Conservation (phyloP, 2,797 vertebrate genomes). For the Holocentrus rufus region DNA sequence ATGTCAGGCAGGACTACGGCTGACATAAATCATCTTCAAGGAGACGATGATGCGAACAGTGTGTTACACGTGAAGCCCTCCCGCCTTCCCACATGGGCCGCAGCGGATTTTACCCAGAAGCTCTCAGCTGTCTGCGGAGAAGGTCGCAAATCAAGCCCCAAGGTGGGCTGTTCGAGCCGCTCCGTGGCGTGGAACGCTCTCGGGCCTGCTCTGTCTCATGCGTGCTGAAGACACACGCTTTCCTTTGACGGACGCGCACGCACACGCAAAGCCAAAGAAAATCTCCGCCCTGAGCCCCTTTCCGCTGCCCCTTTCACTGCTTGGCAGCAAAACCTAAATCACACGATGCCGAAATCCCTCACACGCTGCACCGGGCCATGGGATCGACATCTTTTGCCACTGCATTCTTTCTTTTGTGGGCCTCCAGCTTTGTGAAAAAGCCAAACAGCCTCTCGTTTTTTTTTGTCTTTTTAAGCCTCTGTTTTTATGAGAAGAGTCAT, state of each 20-base stretch:
- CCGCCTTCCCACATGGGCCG: background rate
- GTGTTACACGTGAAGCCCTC: constrained; percentile 41
- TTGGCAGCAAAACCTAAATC: constrained; percentile 68
- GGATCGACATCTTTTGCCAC: constrained; percentile 41
- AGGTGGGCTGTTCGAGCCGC: constrained; percentile 27
- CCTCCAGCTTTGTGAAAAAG: constrained; percentile 44
- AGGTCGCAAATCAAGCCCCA: constrained; percentile 41
- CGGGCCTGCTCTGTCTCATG: constrained; percentile 22
- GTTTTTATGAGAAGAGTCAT: constrained; percentile 64
- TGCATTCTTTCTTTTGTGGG: constrained; percentile 69
- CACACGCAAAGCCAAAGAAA: constrained; percentile 22
- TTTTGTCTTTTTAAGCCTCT: constrained; percentile 33
- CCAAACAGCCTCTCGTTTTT: constrained; percentile 22
- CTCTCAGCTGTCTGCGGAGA: constrained; percentile 8
- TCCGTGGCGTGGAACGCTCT: background rate
- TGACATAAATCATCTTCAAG: constrained; percentile 47
- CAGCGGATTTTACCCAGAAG: constrained; percentile 12
- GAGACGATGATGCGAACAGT: constrained; percentile 24
- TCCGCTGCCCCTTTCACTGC: constrained; percentile 1
- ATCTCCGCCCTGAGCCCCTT: constrained; percentile 27
- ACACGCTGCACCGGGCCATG: constrained; percentile 51
- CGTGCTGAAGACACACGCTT: constrained; percentile 5
- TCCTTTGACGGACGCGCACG: background rate
- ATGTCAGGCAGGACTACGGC: constrained; percentile 34
- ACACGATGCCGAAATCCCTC: constrained; percentile 67